Evolutionary conservation across 2,888 invertebrate species (phyloP), one percentile per base, ranked within the genome.

Genomic region (Andrena bicolor): DNA sequence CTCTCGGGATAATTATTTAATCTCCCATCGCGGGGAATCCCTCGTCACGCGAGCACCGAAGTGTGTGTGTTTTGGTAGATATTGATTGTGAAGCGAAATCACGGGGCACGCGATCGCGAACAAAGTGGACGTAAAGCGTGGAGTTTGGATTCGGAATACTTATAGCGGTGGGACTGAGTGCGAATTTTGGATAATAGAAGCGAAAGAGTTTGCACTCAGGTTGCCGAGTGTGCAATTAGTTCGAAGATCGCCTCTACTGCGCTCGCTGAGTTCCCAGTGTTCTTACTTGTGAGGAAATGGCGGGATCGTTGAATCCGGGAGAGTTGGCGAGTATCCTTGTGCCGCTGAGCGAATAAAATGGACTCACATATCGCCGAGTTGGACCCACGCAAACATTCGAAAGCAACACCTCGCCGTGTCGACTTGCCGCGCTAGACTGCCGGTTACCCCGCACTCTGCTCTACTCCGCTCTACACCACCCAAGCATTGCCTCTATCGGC

Each of bases 351-450:
- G 75, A 56, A 30, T 16, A 28, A 20, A n/a, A 30, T 51, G 58
- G 28, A 49, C 35, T 56, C 58, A 78, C 70, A 78, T 75, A 56
- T 72, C 78, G 82, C 30, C 35, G 41, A 23, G 48, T 53, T 2
- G 53, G 53, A 41, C 6, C n/a, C 30, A 20, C 10, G 13, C 2
- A 5, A 20, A 5, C 10, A 32, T 2, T 3, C 53, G 23, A n/a
- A 4, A 13, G 3, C 0, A 20, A 26, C 65, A 76, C 68, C 49
- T 13, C 8, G 60, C 75, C 86, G 64, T 85, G 86, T 82, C 80
- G 91, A 90, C 85, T 90, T 90, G 83, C 89, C 88, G 88, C 86
- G 88, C 82, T 80, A 84, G 87, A 92, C 92, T 92, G 92, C 87
- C 90, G 91, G 90, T 90, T 86, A 65, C 60, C 53, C 16, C 61